Conservation (phyloP, 1,140 invertebrate species). For the Plectrocnemia conspersa region DNA sequence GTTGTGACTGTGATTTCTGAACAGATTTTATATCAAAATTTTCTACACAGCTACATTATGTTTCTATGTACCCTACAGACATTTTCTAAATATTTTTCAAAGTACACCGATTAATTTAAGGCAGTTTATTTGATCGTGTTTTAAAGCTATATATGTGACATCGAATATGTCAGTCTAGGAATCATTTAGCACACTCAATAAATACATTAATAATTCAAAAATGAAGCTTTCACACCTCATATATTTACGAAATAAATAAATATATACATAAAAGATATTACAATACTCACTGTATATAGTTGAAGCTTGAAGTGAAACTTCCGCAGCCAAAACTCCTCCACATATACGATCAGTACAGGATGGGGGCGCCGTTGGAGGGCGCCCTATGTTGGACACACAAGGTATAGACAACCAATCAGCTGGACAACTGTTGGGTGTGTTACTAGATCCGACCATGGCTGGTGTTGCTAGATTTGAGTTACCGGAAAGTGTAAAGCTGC, state of each 20-base stretch:
- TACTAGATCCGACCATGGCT: conserved; percentile 61
- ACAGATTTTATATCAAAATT: too few species aligned
- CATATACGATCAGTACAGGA: conserved; percentile 67
- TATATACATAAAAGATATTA: neutral
- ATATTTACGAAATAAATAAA: too few species aligned
- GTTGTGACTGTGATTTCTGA: too few species aligned
- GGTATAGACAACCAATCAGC: conserved; percentile 75
- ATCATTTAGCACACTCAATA: neutral
- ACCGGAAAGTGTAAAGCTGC: conserved; percentile 68
- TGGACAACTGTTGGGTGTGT: conserved; percentile 57
- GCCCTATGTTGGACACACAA: conserved; percentile 63
- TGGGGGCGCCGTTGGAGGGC: conserved; percentile 50
- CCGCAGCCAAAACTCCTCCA: conserved; percentile 65
- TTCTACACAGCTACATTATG: too few species aligned
- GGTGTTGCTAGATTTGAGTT: conserved; percentile 63
- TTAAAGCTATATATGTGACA: too few species aligned
- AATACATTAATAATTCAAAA: too few species aligned
- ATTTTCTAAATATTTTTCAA: too few species aligned
- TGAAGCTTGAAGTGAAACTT: conserved; percentile 54
- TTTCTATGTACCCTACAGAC: too few species aligned
- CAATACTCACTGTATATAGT: conserved; percentile 60
- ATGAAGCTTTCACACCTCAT: too few species aligned
- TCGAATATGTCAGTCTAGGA: too few species aligned
- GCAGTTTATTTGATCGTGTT: too few species aligned
- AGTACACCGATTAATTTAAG: too few species aligned